A percentile compares a stretch with the other conserved stretches of the same genome.
phyloP scores from a whole-genome alignment of 2,888 invertebrate species.

The Imbricaverruca yamaguchii region DNA sequence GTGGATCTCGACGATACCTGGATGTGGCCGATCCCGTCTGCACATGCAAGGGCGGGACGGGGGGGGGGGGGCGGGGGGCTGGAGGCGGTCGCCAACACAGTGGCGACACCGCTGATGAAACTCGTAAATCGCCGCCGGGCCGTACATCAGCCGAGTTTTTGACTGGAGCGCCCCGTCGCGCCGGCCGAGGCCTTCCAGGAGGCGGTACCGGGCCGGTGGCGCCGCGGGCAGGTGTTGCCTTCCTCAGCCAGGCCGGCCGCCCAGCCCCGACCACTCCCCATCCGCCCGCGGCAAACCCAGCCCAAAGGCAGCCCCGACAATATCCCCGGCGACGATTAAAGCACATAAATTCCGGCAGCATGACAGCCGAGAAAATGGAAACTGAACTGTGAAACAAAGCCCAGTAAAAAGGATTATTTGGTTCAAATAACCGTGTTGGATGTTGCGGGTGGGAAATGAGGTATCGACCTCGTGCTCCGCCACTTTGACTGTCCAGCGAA shows the following conservation, averaged over 20 bases:
- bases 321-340: slow-evolving; percentile 15
- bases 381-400: slow-evolving; percentile 9
- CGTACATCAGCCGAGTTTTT: not conserved
- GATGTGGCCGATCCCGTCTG: too few species aligned
- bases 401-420: not conserved
- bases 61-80: too few species aligned
- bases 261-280: not conserved
- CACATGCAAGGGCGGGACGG: too few species aligned
- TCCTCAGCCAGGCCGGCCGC: too few species aligned
- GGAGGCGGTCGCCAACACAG: not conserved
- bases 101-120: not conserved
- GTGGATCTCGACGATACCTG: too few species aligned
- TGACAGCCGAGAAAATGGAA: slow-evolving; percentile 18
- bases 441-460: not conserved
- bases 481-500: not conserved
- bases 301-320: not conserved
- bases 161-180: too few species aligned
- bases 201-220: too few species aligned
- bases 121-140: not conserved
- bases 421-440: not conserved
- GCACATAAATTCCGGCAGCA: slow-evolving; percentile 14
- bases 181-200: too few species aligned
- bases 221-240: too few species aligned
- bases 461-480: not conserved
- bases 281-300: not conserved